Conservation (phyloP, 2,113 vertebrate genomes). For the Sapajus apella region DNA sequence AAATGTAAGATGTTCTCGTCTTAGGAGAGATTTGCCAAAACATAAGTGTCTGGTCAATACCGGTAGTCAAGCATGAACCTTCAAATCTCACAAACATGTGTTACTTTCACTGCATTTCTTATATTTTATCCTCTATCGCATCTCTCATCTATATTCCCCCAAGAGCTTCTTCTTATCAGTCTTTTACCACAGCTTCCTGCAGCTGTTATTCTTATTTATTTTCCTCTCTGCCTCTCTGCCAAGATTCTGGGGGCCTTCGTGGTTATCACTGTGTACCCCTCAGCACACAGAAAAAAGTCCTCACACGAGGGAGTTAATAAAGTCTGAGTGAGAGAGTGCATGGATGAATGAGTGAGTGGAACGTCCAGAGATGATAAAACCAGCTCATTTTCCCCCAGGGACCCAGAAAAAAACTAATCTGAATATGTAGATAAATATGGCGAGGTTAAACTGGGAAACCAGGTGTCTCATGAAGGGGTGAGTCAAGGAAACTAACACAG, state of each 20-base stretch:
- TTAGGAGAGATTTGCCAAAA: neutral
- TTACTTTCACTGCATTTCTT: neutral
- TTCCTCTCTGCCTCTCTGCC: neutral
- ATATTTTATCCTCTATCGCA: too few relatives aligned
- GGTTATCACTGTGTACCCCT: neutral
- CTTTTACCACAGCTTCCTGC: neutral
- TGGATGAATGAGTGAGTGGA: neutral
- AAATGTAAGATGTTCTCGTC: neutral
- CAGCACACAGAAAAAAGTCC: neutral
- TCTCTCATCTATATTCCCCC: neutral
- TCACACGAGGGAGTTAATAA: neutral
- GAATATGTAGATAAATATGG: neutral
- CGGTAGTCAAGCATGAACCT: neutral
- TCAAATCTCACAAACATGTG: neutral
- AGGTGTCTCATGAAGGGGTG: neutral
- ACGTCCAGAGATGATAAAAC: neutral
- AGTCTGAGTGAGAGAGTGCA: neutral
- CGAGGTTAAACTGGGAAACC: neutral
- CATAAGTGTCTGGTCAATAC: neutral
- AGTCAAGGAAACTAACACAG: neutral
- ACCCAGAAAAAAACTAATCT: neutral
- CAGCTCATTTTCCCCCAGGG: neutral
- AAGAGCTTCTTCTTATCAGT: neutral
- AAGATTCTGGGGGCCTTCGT: neutral
- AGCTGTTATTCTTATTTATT: neutral